Evolutionary conservation across 2,113 vertebrate species (phyloP), one percentile per base, ranked within the genome.

Genomic region (Lynx canadensis): DNA sequence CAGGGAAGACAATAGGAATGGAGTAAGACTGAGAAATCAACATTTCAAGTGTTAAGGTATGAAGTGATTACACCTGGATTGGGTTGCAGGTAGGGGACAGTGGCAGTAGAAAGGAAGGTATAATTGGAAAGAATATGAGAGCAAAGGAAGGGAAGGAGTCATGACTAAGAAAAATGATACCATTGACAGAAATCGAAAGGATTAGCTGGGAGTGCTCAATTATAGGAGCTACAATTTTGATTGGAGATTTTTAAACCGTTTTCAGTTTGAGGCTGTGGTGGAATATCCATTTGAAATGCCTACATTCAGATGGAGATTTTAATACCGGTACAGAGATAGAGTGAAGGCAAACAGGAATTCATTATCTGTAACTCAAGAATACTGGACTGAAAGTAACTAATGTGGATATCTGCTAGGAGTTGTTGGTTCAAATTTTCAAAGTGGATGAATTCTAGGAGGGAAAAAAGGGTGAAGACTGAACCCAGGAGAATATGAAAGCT

Each of bases 191-290:
- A 66, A 74, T 63, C 29, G 29, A 82, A 83, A 76, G 31, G 45
- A 74, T 94, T 60, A 68, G 27, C 57, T 79, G 31, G 36, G 27
- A 21, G 8, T 74, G 13, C 55, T 83, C 38, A 74, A 5, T 69
- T 83, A 31, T 31, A 18, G 73, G 31, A 80, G 33, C 21, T 65
- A 2, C 23, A 50, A 31, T 92, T 74, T 83, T 6, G 55, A 48
- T 73, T 94, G 82, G 83, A 10, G 41, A 65, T 55, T 86, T 90
- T 86, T 87, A 68, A 73, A 78, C 52, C 45, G 27, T 82, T 86
- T 91, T 93, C 36, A 79, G 82, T 92, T 57, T 90, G 85, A 95
- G 38, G 41, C 87, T 74, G 69, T 78, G 4, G 25, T 95, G 31
- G 48, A 66, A 82, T 27, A 66, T 86, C 85, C 27, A 38, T 12